Conservation (phyloP, 2,113 vertebrate species). For the Coturnix japonica region DNA sequence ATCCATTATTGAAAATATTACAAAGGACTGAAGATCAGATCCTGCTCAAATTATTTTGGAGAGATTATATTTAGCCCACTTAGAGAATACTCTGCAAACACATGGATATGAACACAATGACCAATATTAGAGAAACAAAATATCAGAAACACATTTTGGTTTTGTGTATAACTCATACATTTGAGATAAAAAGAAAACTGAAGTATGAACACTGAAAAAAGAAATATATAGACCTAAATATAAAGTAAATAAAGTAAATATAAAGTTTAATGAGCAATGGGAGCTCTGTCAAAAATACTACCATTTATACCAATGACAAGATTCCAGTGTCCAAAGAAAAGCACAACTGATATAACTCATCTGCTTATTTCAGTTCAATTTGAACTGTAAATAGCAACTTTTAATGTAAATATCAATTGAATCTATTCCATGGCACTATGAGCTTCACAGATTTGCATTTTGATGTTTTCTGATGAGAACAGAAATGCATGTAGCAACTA, state of each 20-base stretch:
- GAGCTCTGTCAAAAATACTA: background rate
- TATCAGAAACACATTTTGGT: background rate
- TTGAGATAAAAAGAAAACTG: background rate
- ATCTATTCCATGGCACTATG: background rate
- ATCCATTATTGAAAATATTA: background rate
- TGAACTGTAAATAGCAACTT: background rate
- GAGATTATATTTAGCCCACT: background rate
- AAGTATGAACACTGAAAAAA: background rate
- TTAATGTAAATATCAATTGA: background rate
- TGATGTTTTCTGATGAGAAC: background rate
- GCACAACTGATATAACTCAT: fast-evolving
- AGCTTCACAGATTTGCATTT: background rate
- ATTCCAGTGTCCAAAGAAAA: background rate
- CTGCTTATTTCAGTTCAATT: background rate
- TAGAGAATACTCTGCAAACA: background rate
- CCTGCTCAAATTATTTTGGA: background rate
- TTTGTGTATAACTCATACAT: background rate
- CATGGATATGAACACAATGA: background rate
- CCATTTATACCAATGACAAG: fast-evolving
- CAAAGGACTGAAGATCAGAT: background rate
- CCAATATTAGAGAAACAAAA: background rate
- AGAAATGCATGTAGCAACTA: background rate
- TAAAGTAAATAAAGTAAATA: too few species aligned
- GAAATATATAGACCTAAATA: background rate
- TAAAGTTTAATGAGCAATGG: background rate